phyloP scores from a whole-genome alignment of 2,888 invertebrate species.

The Leptinotarsa haldemani region DNA sequence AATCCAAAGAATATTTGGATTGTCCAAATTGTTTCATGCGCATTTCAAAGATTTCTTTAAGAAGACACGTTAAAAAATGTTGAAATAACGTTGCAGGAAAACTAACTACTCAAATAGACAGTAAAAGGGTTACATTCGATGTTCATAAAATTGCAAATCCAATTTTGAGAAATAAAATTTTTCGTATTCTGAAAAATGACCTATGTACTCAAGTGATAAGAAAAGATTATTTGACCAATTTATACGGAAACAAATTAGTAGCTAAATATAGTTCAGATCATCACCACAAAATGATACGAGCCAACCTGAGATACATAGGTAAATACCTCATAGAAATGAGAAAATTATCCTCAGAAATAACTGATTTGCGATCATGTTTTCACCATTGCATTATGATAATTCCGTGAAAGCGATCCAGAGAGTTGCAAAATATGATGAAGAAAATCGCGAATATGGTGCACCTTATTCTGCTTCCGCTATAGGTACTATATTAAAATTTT shows the following conservation, averaged over 20 bases:
- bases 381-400: slow-evolving; percentile 20
- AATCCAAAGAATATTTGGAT: slow-evolving; percentile 23
- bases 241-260: slow-evolving; percentile 23
- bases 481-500: slow-evolving; percentile 28
- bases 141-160: slow-evolving; percentile 18
- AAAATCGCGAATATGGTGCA: slow-evolving; percentile 18
- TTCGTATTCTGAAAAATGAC: slow-evolving; percentile 21
- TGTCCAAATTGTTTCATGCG: slow-evolving; percentile 15
- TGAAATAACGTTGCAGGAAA: neutral
- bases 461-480: slow-evolving; percentile 24
- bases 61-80: slow-evolving; percentile 24
- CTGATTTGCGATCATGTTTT: slow-evolving; percentile 20
- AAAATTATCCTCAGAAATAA: slow-evolving; percentile 6
- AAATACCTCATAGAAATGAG: slow-evolving; percentile 27
- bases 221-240: slow-evolving; percentile 18
- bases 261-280: slow-evolving; percentile 19
- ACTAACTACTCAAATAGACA: slow-evolving; percentile 13
- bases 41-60: slow-evolving; percentile 19
- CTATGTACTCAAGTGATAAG: slow-evolving; percentile 8
- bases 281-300: slow-evolving; percentile 24
- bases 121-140: slow-evolving; percentile 19
- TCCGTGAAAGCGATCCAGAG: slow-evolving; percentile 18
- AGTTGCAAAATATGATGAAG: slow-evolving; percentile 27
- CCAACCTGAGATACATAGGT: slow-evolving; percentile 23
- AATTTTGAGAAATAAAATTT: slow-evolving; percentile 17